These are phyloP conservation scores for Lateolabrax maculatus DNA, from an alignment of 2,797 vertebrate genomes.

Conservation along the genomic window DNA sequence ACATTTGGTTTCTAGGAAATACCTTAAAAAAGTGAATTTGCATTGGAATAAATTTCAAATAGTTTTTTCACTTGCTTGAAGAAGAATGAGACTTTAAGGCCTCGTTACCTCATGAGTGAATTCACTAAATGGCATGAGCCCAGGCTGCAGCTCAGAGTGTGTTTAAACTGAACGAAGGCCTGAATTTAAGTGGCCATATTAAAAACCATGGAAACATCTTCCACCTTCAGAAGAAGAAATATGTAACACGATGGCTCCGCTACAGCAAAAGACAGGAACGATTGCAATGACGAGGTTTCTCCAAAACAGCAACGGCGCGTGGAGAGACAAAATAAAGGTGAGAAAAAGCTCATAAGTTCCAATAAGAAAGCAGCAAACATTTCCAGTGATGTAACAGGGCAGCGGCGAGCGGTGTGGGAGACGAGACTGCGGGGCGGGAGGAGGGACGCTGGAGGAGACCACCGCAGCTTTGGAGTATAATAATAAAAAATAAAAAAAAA, in stretches of 20 bases:
- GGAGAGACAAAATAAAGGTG: constrained; percentile 53
- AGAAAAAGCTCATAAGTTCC: constrained; percentile 36
- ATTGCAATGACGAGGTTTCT: constrained; percentile 44
- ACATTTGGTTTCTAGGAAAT: not conserved
- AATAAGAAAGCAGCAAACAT: constrained; percentile 57
- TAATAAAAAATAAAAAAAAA: constrained; percentile 64
- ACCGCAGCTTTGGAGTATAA: constrained; percentile 82
- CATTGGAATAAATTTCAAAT: not conserved
- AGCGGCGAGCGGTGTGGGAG: constrained; percentile 78
- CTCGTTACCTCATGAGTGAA: constrained; percentile 1
- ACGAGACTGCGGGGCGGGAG: constrained; percentile 71
- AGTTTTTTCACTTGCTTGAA: not conserved
- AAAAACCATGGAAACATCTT: not conserved
- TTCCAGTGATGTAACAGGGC: constrained; percentile 87
- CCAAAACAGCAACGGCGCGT: constrained; percentile 28
- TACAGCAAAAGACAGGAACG: not conserved
- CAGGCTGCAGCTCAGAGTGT: not conserved
- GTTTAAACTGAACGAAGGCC: not conserved
- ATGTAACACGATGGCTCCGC: not conserved
- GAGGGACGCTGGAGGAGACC: constrained; percentile 37
- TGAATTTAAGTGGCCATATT: constrained; percentile 20
- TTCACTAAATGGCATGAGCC: not conserved
- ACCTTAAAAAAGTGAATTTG: not conserved
- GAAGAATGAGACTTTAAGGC: not conserved
- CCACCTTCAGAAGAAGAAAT: constrained; percentile 4